Evolutionary conservation across 1,140 invertebrate genomes (phyloP).

Genomic region (Solenopsis invicta): DNA sequence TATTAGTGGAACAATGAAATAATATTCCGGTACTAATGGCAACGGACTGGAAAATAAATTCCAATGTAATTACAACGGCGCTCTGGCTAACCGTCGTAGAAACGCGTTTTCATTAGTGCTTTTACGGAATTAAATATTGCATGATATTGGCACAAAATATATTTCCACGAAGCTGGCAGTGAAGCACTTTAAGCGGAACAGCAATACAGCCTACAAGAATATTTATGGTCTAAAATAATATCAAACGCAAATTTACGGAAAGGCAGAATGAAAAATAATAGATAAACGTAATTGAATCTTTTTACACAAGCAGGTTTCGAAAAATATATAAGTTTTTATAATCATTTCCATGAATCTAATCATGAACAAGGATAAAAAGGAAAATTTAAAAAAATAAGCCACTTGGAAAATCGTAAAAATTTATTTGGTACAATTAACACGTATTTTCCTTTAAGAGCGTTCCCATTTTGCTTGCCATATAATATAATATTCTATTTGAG

Average conservation of each 20-base stretch:
- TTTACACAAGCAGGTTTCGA: background rate
- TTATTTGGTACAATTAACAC: background rate
- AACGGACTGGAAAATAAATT: constrained; percentile 54
- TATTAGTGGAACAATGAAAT: constrained; percentile 62
- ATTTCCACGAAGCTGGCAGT: background rate
- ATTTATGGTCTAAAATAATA: background rate
- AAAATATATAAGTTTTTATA: background rate
- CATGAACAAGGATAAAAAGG: background rate
- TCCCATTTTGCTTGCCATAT: background rate
- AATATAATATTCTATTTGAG: constrained; percentile 62
- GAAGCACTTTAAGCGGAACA: background rate
- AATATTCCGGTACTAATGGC: constrained; percentile 55
- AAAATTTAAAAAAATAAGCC: background rate
- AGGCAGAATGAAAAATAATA: background rate
- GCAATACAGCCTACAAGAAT: background rate
- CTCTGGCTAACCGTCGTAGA: constrained; percentile 12
- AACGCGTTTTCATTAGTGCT: constrained; percentile 42
- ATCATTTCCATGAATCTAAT: background rate
- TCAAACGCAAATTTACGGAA: background rate
- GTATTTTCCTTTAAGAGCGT: background rate
- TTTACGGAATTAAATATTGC: constrained; percentile 37
- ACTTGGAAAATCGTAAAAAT: background rate
- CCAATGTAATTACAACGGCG: constrained; percentile 39
- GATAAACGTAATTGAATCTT: background rate
- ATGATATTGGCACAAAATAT: constrained; percentile 25